A percentile compares a stretch with the other conserved stretches of the same genome.
These are phyloP conservation scores for Drosophila jambulina DNA, from an alignment of 1,140 invertebrate genomes.

Conservation along the genomic window DNA sequence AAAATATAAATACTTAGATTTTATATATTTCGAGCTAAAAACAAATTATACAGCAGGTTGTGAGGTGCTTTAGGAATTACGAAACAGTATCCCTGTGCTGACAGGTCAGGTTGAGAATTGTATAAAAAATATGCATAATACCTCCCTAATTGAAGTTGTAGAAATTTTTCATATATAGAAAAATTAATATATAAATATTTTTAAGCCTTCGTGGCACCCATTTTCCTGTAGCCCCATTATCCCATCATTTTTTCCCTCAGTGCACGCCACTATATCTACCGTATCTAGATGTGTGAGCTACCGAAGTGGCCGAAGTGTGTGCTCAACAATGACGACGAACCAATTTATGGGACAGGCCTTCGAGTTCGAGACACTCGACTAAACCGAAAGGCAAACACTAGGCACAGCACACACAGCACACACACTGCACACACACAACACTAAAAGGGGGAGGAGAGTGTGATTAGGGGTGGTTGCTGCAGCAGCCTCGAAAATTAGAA, in stretches of 20 bases:
- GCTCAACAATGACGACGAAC: conserved; percentile 72
- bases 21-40: too few relatives aligned
- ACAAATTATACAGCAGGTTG: too few relatives aligned
- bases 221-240: not conserved
- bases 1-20: too few relatives aligned
- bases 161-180: too few relatives aligned
- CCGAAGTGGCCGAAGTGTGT: conserved; percentile 66
- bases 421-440: conserved; percentile 23
- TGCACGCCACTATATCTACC: conserved; percentile 5
- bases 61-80: too few relatives aligned
- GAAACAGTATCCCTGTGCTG: too few relatives aligned
- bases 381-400: conserved; percentile 66
- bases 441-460: not conserved
- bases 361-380: conserved; percentile 44
- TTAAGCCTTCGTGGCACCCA: not conserved
- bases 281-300: conserved; percentile 46
- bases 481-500: conserved; percentile 61
- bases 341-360: conserved; percentile 70
- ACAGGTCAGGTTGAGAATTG: too few relatives aligned
- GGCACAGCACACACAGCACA: conserved; percentile 28
- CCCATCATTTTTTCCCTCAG: not conserved
- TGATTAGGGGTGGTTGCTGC: conserved; percentile 23
- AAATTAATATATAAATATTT: too few relatives aligned
- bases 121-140: too few relatives aligned
- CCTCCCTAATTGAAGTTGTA: too few relatives aligned